These are phyloP conservation scores for Bellardia pandia DNA, from an alignment of 2,888 invertebrate species.

Conservation along the genomic window DNA sequence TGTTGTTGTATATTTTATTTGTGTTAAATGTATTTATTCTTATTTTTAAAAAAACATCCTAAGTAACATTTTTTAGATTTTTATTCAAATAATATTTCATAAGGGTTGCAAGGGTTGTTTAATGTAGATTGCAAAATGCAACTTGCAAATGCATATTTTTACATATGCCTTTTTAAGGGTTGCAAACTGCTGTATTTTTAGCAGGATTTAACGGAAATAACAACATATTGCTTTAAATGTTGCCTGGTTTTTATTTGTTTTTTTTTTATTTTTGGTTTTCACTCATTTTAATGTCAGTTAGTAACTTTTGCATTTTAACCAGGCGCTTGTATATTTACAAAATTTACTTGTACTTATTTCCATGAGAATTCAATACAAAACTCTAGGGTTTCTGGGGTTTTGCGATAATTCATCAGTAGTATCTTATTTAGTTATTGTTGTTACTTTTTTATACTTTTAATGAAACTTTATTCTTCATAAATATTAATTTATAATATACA, in stretches of 20 bases:
- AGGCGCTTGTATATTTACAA: neutral
- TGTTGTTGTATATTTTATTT: neutral
- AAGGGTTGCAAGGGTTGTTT: too few species aligned
- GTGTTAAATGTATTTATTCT: neutral
- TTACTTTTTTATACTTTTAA: neutral
- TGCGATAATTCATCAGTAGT: constrained; percentile 30
- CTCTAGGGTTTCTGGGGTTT: constrained; percentile 29
- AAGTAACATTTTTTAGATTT: too few species aligned
- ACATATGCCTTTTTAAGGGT: too few species aligned
- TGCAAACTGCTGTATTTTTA: too few species aligned
- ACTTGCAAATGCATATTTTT: too few species aligned
- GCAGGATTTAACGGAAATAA: too few species aligned
- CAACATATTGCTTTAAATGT: too few species aligned
- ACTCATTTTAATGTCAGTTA: neutral
- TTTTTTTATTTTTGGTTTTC: neutral
- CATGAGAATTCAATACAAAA: constrained; percentile 13
- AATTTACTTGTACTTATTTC: neutral
- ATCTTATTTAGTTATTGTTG: neutral
- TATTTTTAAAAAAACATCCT: neutral
- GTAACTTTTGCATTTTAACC: neutral
- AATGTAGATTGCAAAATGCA: too few species aligned
- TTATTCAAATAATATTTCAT: too few species aligned
- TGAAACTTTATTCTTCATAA: neutral
- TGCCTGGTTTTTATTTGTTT: neutral
- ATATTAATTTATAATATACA: too few species aligned